phyloP scores from a whole-genome alignment of 2,888 invertebrate genomes.

The Thereva nobilitata region DNA sequence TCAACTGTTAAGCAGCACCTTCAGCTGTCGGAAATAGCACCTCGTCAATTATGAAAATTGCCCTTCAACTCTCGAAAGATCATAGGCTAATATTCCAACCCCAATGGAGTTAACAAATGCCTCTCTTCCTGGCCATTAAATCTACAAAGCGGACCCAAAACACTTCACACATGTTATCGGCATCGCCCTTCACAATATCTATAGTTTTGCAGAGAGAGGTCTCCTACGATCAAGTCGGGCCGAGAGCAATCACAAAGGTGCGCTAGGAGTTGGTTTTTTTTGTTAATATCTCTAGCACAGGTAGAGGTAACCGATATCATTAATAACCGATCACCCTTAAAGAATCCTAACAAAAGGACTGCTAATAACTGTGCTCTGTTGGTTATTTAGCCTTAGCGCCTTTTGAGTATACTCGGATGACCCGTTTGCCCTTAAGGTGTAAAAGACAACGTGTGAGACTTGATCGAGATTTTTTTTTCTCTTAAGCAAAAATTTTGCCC shows the following conservation, averaged over 20 bases:
- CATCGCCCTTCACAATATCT: slow-evolving; percentile 33
- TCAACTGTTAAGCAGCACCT: slow-evolving; percentile 15
- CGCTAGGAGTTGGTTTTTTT: slow-evolving; percentile 22
- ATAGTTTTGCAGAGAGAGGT: background rate
- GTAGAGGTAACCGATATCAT: slow-evolving; percentile 39
- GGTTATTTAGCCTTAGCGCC: slow-evolving; percentile 12
- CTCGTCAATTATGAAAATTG: slow-evolving; percentile 41
- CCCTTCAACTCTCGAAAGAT: slow-evolving; percentile 11
- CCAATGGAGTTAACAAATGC: slow-evolving; percentile 9
- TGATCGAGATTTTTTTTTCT: background rate
- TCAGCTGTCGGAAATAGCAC: slow-evolving; percentile 42
- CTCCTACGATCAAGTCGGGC: slow-evolving; percentile 13
- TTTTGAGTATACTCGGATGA: background rate
- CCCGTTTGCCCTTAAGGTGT: background rate
- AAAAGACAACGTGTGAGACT: slow-evolving; percentile 15
- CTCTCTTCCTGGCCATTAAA: slow-evolving; percentile 35
- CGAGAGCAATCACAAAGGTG: slow-evolving; percentile 16
- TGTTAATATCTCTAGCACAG: too few relatives aligned
- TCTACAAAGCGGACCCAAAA: slow-evolving; percentile 38
- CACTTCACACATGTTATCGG: slow-evolving; percentile 42
- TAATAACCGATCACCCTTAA: slow-evolving; percentile 39
- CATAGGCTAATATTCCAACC: slow-evolving; percentile 10
- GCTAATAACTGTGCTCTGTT: slow-evolving; percentile 26
- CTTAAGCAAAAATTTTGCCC: slow-evolving; percentile 14
- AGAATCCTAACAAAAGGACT: slow-evolving; percentile 13